Evolutionary conservation across 2,113 vertebrate species (phyloP).

Genomic region (Scolopax mira): DNA sequence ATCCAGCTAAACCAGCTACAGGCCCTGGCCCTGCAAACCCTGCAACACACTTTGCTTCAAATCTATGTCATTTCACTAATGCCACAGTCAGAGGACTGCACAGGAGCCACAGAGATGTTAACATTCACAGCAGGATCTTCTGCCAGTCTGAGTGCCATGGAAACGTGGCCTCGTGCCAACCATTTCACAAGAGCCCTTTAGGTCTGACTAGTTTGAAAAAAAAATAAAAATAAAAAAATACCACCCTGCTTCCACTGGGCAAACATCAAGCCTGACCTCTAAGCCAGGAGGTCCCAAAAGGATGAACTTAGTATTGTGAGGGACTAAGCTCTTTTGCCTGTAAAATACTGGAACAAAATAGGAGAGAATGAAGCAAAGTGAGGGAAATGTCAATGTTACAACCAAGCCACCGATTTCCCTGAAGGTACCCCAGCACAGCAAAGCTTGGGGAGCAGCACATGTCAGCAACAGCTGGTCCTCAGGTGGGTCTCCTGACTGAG

Average conservation of each 20-base stretch:
- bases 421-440: not conserved
- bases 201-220: not conserved
- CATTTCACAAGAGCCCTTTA: constrained; percentile 36
- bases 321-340: not conserved
- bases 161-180: not conserved
- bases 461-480: not conserved
- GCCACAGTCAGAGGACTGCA: not conserved
- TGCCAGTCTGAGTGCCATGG: constrained; percentile 19
- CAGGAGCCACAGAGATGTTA: not conserved
- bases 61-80: not conserved
- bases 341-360: not conserved
- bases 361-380: not conserved
- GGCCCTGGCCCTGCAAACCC: not conserved
- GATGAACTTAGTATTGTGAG: not conserved
- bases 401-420: not conserved
- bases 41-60: not conserved
- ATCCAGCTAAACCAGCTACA: not conserved
- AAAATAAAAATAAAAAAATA: not conserved
- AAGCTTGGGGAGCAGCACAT: not conserved
- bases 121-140: constrained; percentile 30
- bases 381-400: not conserved
- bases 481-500: not conserved
- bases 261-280: not conserved
- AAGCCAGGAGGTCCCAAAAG: not conserved
- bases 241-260: not conserved